phyloP scores from a whole-genome alignment of 2,888 invertebrate genomes.

The Caenorhabditis parvicauda region DNA sequence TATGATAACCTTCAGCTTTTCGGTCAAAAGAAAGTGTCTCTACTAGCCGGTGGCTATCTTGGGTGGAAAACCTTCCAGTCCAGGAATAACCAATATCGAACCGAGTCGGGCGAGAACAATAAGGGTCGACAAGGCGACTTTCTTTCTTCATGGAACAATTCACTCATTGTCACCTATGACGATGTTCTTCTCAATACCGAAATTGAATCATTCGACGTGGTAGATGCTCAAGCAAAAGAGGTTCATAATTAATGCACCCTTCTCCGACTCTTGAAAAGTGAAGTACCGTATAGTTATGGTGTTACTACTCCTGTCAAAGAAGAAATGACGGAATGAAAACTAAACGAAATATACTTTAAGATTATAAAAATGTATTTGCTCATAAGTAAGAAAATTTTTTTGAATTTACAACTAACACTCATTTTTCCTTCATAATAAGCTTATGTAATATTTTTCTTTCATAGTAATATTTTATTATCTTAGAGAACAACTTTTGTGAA shows the following conservation, averaged over 20 bases:
- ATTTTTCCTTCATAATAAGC: no score
- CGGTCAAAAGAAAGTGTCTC: constrained; percentile 51
- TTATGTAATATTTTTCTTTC: no score
- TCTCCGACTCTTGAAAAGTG: no score
- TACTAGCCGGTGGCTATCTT: constrained; percentile 52
- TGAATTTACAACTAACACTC: no score
- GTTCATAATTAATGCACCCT: no score
- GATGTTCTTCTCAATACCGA: constrained; percentile 56
- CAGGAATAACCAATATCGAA: constrained; percentile 37
- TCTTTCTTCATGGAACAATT: constrained; percentile 51
- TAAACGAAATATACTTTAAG: no score
- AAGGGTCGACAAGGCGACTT: constrained; percentile 45
- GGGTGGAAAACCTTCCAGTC: constrained; percentile 49
- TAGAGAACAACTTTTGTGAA: no score
- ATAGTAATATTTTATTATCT: no score
- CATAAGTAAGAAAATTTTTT: neutral
- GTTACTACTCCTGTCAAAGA: no score
- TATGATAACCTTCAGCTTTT: constrained; percentile 49
- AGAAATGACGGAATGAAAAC: no score
- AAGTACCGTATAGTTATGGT: no score
- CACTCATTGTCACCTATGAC: constrained; percentile 55
- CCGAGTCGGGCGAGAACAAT: constrained; percentile 20
- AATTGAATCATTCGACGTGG: constrained; percentile 45
- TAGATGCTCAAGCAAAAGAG: constrained; percentile 57
- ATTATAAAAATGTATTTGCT: no score